Conservation (phyloP, 2,113 vertebrate species). For the Solea senegalensis region DNA sequence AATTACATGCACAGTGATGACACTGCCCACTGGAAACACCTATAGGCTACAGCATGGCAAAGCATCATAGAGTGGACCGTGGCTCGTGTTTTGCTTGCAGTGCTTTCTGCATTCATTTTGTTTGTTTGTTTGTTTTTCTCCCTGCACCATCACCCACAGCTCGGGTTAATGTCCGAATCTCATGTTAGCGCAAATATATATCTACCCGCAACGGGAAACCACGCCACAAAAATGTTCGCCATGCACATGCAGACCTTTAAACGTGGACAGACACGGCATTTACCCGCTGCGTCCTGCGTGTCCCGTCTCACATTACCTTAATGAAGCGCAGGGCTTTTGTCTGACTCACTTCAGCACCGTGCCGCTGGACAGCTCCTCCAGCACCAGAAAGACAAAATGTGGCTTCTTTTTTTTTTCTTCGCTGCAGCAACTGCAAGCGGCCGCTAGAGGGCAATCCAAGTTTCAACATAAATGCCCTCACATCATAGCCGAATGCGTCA, state of each 20-base stretch:
- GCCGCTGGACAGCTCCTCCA: slow-evolving; percentile 73
- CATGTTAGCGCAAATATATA: slow-evolving; percentile 47
- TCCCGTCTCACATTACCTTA: slow-evolving; percentile 54
- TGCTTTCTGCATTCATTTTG: slow-evolving; percentile 37
- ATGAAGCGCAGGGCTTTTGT: slow-evolving; percentile 27
- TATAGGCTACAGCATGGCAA: background rate
- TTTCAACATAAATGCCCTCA: slow-evolving; percentile 66
- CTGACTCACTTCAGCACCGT: slow-evolving; percentile 66
- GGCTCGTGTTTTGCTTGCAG: slow-evolving; percentile 2
- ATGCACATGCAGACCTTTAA: slow-evolving; percentile 57
- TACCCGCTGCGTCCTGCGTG: slow-evolving; percentile 11
- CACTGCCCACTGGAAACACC: slow-evolving; percentile 5
- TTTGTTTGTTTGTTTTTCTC: background rate
- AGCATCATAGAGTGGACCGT: background rate
- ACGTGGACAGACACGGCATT: slow-evolving; percentile 8
- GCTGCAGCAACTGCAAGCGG: slow-evolving; percentile 43
- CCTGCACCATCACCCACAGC: slow-evolving; percentile 42
- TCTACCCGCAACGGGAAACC: slow-evolving; percentile 41
- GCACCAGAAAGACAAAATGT: slow-evolving; percentile 48
- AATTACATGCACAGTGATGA: slow-evolving; percentile 27
- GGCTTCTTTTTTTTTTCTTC: background rate
- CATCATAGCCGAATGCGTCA: slow-evolving; percentile 80
- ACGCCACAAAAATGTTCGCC: slow-evolving; percentile 26
- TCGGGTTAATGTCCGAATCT: slow-evolving; percentile 65
- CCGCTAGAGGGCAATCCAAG: slow-evolving; percentile 64